Base-by-base conservation (phyloP, 2,113 vertebrate genomes). In the Dasyornis broadbenti region DNA sequence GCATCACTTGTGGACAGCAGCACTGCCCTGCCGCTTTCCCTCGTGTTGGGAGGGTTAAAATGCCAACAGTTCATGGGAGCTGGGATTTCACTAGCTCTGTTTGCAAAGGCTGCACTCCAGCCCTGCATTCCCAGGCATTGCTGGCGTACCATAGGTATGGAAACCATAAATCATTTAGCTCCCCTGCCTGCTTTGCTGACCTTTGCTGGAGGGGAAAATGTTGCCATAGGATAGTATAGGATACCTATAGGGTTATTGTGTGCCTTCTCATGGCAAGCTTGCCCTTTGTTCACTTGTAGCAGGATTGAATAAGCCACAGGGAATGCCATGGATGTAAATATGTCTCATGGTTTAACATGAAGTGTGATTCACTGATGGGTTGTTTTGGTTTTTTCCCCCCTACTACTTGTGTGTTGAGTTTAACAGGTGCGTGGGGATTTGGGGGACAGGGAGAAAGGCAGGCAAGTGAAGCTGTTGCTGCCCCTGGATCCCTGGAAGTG, bases 121-220 rank as follows among this genome's bases (percentile, higher is more conserved):
- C 54, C 11, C 0, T 1, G 16, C 0, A 0, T 56, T 61, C 3
- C 5, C 0, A 0, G 15, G 12, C 0, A 0, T 21, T 42, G 33
- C 56, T 33, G 63, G 12, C 0, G 3, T n/a, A n/a, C n/a, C n/a
- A n/a, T n/a, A 70, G 42, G 54, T 81, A 53, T 28, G 42, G 49
- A 53, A 73, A 50, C 13, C 11, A 6, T 27, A 2, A 0, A 5
- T 37, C 3, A 2, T 28, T 54, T 8, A 10, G 10, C 9, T 11
- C 3, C 33, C 53, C 54, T 61, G 17, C 50, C 49, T 33, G 47
- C 70, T 64, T 27, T 39, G 27, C 44, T 73, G 6, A 12, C 12
- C 31, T 50, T 66, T 56, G 49, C 72, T 64, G 14, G 22, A 53
- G 28, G 8, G 24, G 50, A 10, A 65, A 35, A 20, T 10, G 52